Evolutionary conservation across 2,888 invertebrate species (phyloP).

Genomic region (Steromphala cineraria): DNA sequence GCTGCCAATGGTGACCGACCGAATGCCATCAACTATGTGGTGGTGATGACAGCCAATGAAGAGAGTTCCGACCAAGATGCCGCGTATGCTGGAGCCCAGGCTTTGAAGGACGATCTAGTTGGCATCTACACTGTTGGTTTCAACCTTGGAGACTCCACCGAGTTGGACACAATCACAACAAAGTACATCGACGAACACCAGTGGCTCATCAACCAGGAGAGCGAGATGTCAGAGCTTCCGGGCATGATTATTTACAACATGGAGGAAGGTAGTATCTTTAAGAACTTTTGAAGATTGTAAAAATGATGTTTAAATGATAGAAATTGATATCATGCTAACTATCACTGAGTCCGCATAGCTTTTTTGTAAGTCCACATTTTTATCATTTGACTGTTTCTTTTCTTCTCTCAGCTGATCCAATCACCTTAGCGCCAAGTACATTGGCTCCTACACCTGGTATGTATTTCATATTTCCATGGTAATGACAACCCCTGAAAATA

Average conservation of each 20-base stretch:
- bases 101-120: slow-evolving; percentile 9
- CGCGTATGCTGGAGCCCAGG: neutral
- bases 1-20: slow-evolving; percentile 36
- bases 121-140: slow-evolving; percentile 40
- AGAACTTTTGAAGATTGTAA: too few species aligned
- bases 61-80: neutral
- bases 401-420: too few species aligned
- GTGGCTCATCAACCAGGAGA: slow-evolving; percentile 38
- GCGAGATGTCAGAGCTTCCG: slow-evolving; percentile 47
- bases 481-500: too few species aligned
- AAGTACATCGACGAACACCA: slow-evolving; percentile 47
- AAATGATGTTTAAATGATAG: too few species aligned
- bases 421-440: too few species aligned
- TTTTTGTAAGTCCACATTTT: too few species aligned
- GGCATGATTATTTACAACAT: slow-evolving; percentile 47
- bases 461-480: too few species aligned
- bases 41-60: slow-evolving; percentile 41
- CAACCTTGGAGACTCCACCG: slow-evolving; percentile 41
- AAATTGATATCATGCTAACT: too few species aligned
- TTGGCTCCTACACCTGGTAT: too few species aligned
- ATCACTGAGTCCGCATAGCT: too few species aligned
- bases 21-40: slow-evolving; percentile 36
- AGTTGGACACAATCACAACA: slow-evolving; percentile 59
- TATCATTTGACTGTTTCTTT: too few species aligned
- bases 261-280: slow-evolving; percentile 39